Percentiles rank a stretch among this genome's conserved stretches.
Evolutionary conservation across 2,113 vertebrate species (phyloP).

Genomic region (Syngnathus scovelli): DNA sequence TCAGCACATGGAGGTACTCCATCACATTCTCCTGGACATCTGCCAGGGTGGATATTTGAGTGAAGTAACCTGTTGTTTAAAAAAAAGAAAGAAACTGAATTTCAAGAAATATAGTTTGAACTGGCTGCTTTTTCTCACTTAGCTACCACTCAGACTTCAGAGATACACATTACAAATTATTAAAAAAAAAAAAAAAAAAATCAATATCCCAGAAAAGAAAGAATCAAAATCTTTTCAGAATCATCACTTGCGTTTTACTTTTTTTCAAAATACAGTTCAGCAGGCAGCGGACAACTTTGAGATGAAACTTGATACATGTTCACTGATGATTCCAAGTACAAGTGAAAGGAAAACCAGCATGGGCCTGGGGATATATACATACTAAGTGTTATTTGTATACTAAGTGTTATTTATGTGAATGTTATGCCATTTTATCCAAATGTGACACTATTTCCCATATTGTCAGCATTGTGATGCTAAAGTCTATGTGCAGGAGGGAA

Average conservation of each 20-base stretch:
- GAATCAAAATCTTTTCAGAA: conserved; percentile 3
- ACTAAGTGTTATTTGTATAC: conserved; percentile 13
- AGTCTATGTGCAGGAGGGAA: conserved; percentile 42
- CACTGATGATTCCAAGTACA: conserved; percentile 20
- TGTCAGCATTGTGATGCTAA: conserved; percentile 56
- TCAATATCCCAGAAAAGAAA: not conserved
- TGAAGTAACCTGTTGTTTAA: conserved; percentile 84
- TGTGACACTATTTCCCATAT: conserved; percentile 50
- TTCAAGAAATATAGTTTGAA: not conserved
- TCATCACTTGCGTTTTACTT: conserved; percentile 12
- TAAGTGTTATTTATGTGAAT: conserved; percentile 40
- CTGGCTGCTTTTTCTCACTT: not conserved
- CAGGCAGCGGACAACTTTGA: conserved; percentile 19
- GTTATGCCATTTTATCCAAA: conserved; percentile 39
- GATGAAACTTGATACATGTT: conserved; percentile 23
- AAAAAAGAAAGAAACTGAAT: not conserved
- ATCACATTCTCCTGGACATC: conserved; percentile 98
- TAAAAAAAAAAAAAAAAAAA: not conserved
- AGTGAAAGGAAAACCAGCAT: conserved; percentile 39
- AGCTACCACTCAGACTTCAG: not conserved
- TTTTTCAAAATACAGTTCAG: conserved; percentile 13
- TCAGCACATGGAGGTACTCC: conserved; percentile 97
- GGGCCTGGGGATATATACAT: conserved; percentile 24
- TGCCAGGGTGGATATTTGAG: conserved; percentile 95
- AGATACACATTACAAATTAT: not conserved